Percentiles rank a stretch among this genome's conserved stretches.
Conservation (phyloP, 2,888 invertebrate species). For the Drosophila bunnanda region DNA sequence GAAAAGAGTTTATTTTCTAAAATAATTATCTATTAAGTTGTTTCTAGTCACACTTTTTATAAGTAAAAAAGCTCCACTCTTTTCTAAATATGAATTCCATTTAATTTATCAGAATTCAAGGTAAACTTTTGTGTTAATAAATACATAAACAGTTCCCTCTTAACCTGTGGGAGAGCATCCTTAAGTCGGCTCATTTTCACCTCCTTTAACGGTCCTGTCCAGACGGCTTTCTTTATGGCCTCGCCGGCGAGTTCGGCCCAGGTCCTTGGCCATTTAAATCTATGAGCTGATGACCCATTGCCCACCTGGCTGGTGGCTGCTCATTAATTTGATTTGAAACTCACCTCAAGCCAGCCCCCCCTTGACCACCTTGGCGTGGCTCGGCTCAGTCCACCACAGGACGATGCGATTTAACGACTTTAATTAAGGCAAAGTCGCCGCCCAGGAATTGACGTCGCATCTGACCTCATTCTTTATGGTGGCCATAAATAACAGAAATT, state of each 20-base stretch:
- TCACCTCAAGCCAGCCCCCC: slow-evolving; percentile 28
- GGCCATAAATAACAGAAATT: slow-evolving; percentile 77
- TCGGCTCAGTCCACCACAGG: slow-evolving; percentile 8
- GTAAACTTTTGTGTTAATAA: no score
- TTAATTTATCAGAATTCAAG: no score
- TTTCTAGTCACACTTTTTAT: no score
- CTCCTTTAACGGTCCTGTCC: not conserved
- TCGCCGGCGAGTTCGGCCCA: slow-evolving; percentile 8
- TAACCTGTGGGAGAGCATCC: not conserved
- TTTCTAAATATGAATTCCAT: no score
- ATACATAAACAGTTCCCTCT: no score
- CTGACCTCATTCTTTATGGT: slow-evolving; percentile 76
- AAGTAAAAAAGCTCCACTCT: no score
- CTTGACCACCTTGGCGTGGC: slow-evolving; percentile 4
- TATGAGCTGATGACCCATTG: slow-evolving; percentile 65
- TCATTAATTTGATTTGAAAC: slow-evolving; percentile 70
- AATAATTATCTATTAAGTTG: no score
- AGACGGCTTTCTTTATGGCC: slow-evolving; percentile 29
- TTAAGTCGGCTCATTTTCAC: slow-evolving; percentile 1
- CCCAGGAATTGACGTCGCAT: slow-evolving; percentile 65
- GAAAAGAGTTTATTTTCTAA: no score
- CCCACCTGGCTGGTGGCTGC: slow-evolving; percentile 54
- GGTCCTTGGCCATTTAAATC: slow-evolving; percentile 61
- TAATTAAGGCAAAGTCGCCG: slow-evolving; percentile 69
- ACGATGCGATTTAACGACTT: slow-evolving; percentile 67